Evolutionary conservation across 2,797 vertebrate genomes (phyloP).

Genomic region (Sebastes vulpes): DNA sequence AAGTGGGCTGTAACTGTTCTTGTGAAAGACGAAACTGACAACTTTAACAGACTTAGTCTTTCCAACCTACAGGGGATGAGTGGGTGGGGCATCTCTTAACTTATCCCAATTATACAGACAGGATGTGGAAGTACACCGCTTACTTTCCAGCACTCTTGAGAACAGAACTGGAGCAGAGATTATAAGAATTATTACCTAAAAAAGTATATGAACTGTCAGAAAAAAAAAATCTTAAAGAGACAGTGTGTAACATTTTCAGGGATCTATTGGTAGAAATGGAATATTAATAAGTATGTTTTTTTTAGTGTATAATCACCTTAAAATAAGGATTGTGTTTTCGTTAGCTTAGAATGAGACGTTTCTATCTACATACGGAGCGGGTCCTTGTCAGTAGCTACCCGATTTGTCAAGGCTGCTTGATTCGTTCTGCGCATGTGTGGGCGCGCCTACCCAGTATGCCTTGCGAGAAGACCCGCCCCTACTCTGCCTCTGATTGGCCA

Average conservation of each 20-base stretch:
- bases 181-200: neutral
- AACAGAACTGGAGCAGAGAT: neutral
- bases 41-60: neutral
- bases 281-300: neutral
- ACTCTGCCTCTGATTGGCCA: neutral
- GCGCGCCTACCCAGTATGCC: neutral
- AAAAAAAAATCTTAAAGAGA: neutral
- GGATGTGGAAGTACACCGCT: neutral
- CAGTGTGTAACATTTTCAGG: neutral
- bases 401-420: fast-evolving
- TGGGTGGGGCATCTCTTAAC: neutral
- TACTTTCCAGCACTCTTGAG: neutral
- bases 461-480: neutral
- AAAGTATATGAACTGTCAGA: neutral
- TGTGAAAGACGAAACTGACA: slow-evolving; percentile 3
- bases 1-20: neutral
- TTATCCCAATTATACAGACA: neutral
- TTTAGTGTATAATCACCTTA: neutral
- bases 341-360: neutral
- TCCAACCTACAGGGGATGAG: neutral
- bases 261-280: neutral
- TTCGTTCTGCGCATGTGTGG: too few species aligned
- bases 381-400: neutral
- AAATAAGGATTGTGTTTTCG: too few species aligned
- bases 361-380: neutral